A percentile compares a stretch with the other conserved stretches of the same genome.
These are phyloP conservation scores for Boloria euphrosyne DNA, from an alignment of 2,888 invertebrate species.

Conservation along the genomic window DNA sequence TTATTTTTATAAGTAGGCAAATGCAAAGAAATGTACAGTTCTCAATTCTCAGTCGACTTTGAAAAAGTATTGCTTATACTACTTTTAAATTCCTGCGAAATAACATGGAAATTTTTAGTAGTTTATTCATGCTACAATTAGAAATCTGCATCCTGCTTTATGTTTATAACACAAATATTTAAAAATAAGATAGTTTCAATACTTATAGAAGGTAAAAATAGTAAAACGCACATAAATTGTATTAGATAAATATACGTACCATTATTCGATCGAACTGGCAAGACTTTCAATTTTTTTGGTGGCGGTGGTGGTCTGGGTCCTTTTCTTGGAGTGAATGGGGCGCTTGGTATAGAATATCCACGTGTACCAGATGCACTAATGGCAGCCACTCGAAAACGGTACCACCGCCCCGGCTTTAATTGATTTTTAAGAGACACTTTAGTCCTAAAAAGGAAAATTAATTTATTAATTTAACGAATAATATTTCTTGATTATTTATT, in stretches of 20 bases:
- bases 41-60: no score
- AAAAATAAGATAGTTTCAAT: no score
- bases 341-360: slow-evolving; percentile 85
- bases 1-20: no score
- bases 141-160: no score
- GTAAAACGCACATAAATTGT: no score
- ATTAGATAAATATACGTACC: slow-evolving; percentile 48
- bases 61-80: no score
- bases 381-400: slow-evolving; percentile 89
- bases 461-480: background rate
- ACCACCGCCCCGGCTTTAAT: slow-evolving; percentile 88
- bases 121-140: no score
- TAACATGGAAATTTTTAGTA: no score
- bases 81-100: no score
- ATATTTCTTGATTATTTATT: background rate
- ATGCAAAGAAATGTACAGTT: no score
- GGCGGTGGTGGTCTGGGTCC: slow-evolving; percentile 84
- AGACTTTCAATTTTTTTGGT: slow-evolving; percentile 83
- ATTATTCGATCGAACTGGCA: slow-evolving; percentile 67
- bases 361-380: slow-evolving; percentile 87
- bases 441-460: slow-evolving; percentile 55
- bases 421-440: slow-evolving; percentile 79
- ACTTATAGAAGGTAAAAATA: no score
- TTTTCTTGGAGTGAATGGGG: slow-evolving; percentile 81
- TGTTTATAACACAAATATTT: no score